phyloP scores from a whole-genome alignment of 2,888 invertebrate genomes.

The Drosophila pseudotakahashii region DNA sequence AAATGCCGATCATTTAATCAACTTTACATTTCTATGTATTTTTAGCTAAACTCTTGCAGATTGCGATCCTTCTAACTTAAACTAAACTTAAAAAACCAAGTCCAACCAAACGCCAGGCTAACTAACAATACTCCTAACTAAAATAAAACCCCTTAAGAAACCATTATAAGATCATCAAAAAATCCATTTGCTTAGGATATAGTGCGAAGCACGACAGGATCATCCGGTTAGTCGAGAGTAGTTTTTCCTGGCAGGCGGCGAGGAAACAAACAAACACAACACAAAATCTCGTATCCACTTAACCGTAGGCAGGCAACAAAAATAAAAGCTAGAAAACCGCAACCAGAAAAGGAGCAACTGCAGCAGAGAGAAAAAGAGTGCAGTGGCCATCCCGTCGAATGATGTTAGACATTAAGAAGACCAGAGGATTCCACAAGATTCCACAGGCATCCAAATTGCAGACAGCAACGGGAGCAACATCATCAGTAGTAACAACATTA shows the following conservation, averaged over 20 bases:
- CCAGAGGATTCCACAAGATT: constrained; percentile 80
- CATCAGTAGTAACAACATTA: constrained; percentile 13
- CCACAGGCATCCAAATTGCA: constrained; percentile 74
- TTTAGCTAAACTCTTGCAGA: constrained; percentile 81
- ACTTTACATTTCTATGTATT: constrained; percentile 73
- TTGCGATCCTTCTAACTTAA: constrained; percentile 55
- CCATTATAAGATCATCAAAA: constrained; percentile 6
- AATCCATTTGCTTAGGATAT: constrained; percentile 21
- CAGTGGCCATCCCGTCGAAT: constrained; percentile 56
- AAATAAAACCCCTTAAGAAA: constrained; percentile 9
- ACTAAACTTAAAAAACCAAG: constrained; percentile 29
- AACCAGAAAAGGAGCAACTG: constrained; percentile 1
- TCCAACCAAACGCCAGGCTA: constrained; percentile 18
- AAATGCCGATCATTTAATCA: constrained; percentile 56
- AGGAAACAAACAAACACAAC: constrained; percentile 25
- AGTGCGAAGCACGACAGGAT: constrained; percentile 13
- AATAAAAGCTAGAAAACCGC: background rate
- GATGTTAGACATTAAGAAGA: constrained; percentile 82
- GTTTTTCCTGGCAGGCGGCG: constrained; percentile 18
- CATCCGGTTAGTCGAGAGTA: constrained; percentile 1
- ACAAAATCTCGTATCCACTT: constrained; percentile 27
- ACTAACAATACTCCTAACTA: constrained; percentile 7
- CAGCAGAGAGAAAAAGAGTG: background rate
- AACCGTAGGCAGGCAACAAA: constrained; percentile 12
- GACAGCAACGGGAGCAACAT: constrained; percentile 38